Conservation (phyloP, 64 coral and sea anemone genomes). For the Dendronephthya gigantea region DNA sequence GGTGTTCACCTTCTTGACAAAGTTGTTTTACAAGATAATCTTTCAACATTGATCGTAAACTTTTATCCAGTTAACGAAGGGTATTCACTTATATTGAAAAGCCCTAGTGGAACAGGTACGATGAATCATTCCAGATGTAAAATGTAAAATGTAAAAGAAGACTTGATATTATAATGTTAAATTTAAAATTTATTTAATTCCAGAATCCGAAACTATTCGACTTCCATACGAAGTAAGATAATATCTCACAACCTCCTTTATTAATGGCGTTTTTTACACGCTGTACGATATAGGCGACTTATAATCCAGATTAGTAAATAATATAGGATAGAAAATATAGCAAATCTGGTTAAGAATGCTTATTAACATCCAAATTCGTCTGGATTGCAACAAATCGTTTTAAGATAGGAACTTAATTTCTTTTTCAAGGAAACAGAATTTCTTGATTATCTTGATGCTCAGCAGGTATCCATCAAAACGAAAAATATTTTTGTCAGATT, state of each 20-base stretch:
- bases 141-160: no score
- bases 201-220: slow-evolving; percentile 91
- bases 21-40: slow-evolving; percentile 96
- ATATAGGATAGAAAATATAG: no score
- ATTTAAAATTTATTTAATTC: slow-evolving; percentile 5
- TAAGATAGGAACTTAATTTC: neutral
- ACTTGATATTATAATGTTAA: neutral
- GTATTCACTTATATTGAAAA: slow-evolving; percentile 85
- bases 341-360: no score
- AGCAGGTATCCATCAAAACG: slow-evolving; percentile 51
- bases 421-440: slow-evolving; percentile 93
- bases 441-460: slow-evolving; percentile 90
- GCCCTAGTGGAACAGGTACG: slow-evolving; percentile 72
- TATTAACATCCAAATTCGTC: no score
- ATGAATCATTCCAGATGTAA: no score
- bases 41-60: slow-evolving; percentile 90
- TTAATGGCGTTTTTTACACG: no score
- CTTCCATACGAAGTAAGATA: slow-evolving; percentile 82
- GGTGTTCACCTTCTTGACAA: slow-evolving; percentile 86
- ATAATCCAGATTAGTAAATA: no score
- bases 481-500: no score
- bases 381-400: no score
- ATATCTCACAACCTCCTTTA: neutral
- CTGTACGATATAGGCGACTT: no score
- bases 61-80: slow-evolving; percentile 87